Evolutionary conservation across 1,140 invertebrate species (phyloP).

Genomic region (Neotoxoptera formosana): DNA sequence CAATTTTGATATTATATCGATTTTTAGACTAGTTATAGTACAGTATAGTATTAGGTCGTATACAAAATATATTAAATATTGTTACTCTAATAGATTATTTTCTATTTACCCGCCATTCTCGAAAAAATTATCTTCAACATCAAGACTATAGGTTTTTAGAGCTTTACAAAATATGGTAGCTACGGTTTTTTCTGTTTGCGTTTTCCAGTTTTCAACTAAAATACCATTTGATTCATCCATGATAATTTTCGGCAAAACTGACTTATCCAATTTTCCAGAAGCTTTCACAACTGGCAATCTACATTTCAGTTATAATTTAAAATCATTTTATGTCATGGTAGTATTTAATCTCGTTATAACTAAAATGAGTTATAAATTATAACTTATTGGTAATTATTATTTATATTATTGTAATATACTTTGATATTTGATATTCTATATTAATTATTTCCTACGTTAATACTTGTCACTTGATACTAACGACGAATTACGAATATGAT

Average conservation of each 20-base stretch:
- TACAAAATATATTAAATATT: not conserved
- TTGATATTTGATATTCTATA: too few species aligned
- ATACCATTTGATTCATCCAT: conserved; percentile 49
- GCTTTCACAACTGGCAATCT: conserved; percentile 61
- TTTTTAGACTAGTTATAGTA: too few species aligned
- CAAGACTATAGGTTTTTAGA: conserved; percentile 59
- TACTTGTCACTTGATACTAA: too few species aligned
- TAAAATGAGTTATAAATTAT: too few species aligned
- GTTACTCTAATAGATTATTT: not conserved
- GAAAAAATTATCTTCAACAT: conserved; percentile 62
- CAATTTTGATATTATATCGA: not conserved
- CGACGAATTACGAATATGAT: too few species aligned
- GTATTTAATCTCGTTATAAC: too few species aligned
- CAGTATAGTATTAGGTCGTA: not conserved
- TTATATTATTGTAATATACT: too few species aligned
- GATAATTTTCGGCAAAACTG: conserved; percentile 59
- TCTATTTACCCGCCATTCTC: conserved; percentile 62
- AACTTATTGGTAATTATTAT: not conserved
- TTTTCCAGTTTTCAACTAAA: conserved; percentile 57
- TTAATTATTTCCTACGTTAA: too few species aligned
- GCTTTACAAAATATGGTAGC: conserved; percentile 61
- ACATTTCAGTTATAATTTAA: conserved; percentile 42
- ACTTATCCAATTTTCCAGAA: conserved; percentile 61
- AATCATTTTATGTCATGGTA: not conserved
- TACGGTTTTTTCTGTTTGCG: conserved; percentile 57